Base-by-base conservation (phyloP, 2,797 vertebrate species). In the Meriones psammophilus region DNA sequence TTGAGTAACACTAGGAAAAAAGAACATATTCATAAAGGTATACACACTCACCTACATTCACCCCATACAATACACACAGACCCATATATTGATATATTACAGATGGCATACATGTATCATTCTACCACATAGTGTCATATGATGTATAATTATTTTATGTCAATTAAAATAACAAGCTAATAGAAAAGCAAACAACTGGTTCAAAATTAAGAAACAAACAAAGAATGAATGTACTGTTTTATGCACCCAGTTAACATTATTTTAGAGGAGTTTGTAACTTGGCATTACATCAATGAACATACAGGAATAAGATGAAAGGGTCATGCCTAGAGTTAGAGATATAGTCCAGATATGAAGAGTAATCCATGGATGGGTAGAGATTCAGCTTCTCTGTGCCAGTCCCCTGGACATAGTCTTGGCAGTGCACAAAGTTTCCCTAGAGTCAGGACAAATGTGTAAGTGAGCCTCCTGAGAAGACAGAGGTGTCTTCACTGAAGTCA, bases 361-460 rank as follows among this genome's bases (percentile, higher is more conserved):
- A 89, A 92, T 78, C 68, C 26, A 50, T 50, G 64, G 26, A 3
- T 88, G 3, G 30, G 39, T 39, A 3, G 8, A 88, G 8, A 46
- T 56, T 88, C 15, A 39, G 10, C 24, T 89, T 89, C 50, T 39
- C 33, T 64, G 18, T 39, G 39, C 80, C 90, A 28, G 77, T 94
- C 28, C n/a, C 64, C 64, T 92, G 92, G 76, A 93, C 80, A 88
- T 60, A 76, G 36, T 77, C n/a, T 94, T 85, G 86, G 66, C 33
- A 96, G 73, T 15, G 2, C 0, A 84, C 33, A 81, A 24, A 60
- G 1, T 36, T 83, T 95, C 89, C 87, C 84, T 64, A 78, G 71
- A 84, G 80, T 58, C 62, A n/a, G 60, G 33, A 36, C 4, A 94
- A 85, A 93, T 18, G 8, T 33, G 8, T 83, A 66, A 74, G 56